Conservation (phyloP, 2,888 invertebrate species). For the Drosophila pegasa region DNA sequence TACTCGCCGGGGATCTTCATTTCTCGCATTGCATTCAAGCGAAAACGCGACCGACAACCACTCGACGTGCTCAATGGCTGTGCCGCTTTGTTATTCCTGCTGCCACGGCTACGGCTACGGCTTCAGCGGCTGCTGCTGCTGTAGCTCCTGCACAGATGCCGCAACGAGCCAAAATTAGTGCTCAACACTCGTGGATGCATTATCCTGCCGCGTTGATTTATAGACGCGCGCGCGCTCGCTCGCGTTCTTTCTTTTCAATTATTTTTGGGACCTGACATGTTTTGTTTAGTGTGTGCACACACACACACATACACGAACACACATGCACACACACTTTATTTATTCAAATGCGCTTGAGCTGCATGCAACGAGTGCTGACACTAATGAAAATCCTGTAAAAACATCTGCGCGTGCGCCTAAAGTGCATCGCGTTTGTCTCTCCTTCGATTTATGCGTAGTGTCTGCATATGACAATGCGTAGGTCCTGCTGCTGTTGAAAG, state of each 20-base stretch:
- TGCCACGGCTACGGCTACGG: background rate
- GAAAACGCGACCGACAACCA: constrained; percentile 49
- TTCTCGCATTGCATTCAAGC: constrained; percentile 67
- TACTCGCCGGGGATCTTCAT: constrained; percentile 43
- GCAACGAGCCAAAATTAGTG: constrained; percentile 64
- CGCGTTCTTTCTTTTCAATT: constrained; percentile 48
- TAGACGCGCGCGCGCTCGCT: constrained; percentile 52
- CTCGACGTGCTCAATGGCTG: constrained; percentile 20
- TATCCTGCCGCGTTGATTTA: constrained; percentile 73
- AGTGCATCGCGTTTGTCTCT: constrained; percentile 36
- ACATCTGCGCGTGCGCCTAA: constrained; percentile 67
- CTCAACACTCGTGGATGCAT: constrained; percentile 67
- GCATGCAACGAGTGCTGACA: constrained; percentile 55
- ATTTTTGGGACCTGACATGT: constrained; percentile 53
- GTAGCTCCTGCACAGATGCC: constrained; percentile 51
- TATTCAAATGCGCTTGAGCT: constrained; percentile 61
- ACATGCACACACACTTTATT: constrained; percentile 48
- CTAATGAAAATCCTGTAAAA: constrained; percentile 69
- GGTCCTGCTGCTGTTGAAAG: constrained; percentile 31
- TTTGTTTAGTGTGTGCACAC: constrained; percentile 46
- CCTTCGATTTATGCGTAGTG: constrained; percentile 21
- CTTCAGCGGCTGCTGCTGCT: constrained; percentile 8
- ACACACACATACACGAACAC: constrained; percentile 6
- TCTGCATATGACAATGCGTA: constrained; percentile 36
- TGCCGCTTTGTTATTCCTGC: constrained; percentile 27